phyloP scores from a whole-genome alignment of 23 tunicate genomes.

The Halocynthia roretzi region DNA sequence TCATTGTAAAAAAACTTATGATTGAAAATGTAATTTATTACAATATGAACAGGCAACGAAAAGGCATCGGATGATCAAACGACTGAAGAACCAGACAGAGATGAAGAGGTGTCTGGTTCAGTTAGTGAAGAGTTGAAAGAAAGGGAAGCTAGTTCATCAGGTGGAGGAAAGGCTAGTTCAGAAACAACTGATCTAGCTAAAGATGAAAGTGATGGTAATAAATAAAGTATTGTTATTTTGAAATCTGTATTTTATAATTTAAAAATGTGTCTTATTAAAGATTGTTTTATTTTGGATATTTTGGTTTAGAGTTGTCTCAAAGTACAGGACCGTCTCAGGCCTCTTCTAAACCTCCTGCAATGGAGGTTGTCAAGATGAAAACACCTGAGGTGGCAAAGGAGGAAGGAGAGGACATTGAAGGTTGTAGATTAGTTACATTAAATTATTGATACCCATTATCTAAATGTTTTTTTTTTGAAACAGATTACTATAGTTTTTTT shows the following conservation, averaged over 20 bases:
- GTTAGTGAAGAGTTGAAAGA: background rate
- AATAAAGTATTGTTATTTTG: background rate
- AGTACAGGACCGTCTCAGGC: background rate
- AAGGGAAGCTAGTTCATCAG: background rate
- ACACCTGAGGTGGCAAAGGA: background rate
- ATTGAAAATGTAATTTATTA: no score
- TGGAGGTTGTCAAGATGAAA: constrained; percentile 1
- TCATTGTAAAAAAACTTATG: no score
- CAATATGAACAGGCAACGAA: no score
- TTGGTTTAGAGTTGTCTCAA: constrained; percentile 1
- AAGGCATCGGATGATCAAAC: no score
- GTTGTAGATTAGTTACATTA: no score
- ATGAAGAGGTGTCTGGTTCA: background rate
- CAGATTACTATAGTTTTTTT: no score
- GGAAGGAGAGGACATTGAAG: no score
- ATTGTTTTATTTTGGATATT: background rate
- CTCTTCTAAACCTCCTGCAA: background rate
- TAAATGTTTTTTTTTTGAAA: no score
- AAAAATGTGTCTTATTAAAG: background rate
- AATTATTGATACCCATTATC: no score
- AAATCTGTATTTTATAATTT: background rate
- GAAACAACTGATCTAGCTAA: background rate
- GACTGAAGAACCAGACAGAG: background rate
- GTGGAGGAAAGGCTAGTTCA: background rate
- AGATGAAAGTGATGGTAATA: background rate